Evolutionary conservation across 2,888 invertebrate species (phyloP).

Genomic region (Aporophyla lueneburgensis): DNA sequence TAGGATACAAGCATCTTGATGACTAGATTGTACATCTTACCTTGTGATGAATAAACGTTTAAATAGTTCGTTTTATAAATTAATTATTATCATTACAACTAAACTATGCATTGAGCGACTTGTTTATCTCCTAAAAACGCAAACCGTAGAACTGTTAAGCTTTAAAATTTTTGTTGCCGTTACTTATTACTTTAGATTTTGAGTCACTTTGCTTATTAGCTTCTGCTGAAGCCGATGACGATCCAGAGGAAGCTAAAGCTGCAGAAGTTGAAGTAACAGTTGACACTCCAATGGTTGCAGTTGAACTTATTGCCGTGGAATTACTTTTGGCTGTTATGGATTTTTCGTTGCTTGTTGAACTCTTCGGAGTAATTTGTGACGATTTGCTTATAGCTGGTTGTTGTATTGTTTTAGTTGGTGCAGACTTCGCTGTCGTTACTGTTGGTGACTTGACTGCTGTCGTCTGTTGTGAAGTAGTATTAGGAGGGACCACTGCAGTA

Average conservation of each 20-base stretch:
- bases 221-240: slow-evolving; percentile 49
- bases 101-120: slow-evolving; percentile 78
- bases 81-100: slow-evolving; percentile 72
- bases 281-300: slow-evolving; percentile 36
- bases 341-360: slow-evolving; percentile 51
- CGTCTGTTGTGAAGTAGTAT: slow-evolving; percentile 40
- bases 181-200: slow-evolving; percentile 70
- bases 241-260: slow-evolving; percentile 19
- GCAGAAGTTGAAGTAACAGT: slow-evolving; percentile 26
- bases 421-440: slow-evolving; percentile 37
- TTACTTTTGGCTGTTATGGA: slow-evolving; percentile 26
- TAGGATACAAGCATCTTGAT: slow-evolving; percentile 55
- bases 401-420: slow-evolving; percentile 37
- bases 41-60: slow-evolving; percentile 38
- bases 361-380: slow-evolving; percentile 42
- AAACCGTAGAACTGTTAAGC: slow-evolving; percentile 70
- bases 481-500: slow-evolving; percentile 34
- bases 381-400: slow-evolving; percentile 42
- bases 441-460: slow-evolving; percentile 27
- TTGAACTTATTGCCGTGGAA: slow-evolving; percentile 20
- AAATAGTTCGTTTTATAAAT: slow-evolving; percentile 52
- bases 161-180: slow-evolving; percentile 71
- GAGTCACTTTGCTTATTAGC: slow-evolving; percentile 64
- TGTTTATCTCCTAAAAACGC: slow-evolving; percentile 70
- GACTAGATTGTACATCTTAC: slow-evolving; percentile 51